Evolutionary conservation across 2,888 invertebrate species (phyloP).

Genomic region (Nasonovia ribisnigri): DNA sequence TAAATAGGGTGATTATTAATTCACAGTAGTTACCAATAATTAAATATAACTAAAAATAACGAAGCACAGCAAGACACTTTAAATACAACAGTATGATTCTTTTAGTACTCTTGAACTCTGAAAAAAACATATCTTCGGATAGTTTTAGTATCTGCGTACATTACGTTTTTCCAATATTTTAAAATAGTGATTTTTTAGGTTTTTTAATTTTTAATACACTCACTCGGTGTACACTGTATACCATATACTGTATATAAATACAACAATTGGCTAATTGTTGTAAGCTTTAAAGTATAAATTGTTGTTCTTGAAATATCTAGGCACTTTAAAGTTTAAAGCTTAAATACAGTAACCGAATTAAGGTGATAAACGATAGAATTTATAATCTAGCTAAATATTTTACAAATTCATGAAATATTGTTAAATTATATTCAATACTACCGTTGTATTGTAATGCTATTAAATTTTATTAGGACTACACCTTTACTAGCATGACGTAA

Average conservation of each 20-base stretch:
- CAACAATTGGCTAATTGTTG: neutral
- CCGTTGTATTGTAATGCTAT: neutral
- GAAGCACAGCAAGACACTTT: neutral
- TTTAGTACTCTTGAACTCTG: neutral
- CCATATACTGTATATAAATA: too few relatives aligned
- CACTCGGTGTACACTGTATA: neutral
- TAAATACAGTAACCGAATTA: neutral
- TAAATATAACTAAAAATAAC: neutral
- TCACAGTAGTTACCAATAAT: neutral
- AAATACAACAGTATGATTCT: neutral
- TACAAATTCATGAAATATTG: neutral
- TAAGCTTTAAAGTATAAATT: neutral
- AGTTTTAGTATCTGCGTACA: neutral
- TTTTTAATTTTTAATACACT: neutral
- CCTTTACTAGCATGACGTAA: neutral
- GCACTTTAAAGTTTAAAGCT: neutral
- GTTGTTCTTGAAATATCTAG: neutral
- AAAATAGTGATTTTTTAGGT: neutral
- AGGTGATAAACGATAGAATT: neutral
- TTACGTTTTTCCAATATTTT: too few relatives aligned
- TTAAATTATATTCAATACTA: neutral
- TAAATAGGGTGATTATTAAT: neutral
- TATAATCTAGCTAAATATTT: neutral
- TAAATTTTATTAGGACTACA: neutral
- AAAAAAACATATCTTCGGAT: neutral